A percentile compares a stretch with the other conserved stretches of the same genome.
phyloP scores from a whole-genome alignment of 2,113 vertebrate genomes.

The Heteronetta atricapilla region DNA sequence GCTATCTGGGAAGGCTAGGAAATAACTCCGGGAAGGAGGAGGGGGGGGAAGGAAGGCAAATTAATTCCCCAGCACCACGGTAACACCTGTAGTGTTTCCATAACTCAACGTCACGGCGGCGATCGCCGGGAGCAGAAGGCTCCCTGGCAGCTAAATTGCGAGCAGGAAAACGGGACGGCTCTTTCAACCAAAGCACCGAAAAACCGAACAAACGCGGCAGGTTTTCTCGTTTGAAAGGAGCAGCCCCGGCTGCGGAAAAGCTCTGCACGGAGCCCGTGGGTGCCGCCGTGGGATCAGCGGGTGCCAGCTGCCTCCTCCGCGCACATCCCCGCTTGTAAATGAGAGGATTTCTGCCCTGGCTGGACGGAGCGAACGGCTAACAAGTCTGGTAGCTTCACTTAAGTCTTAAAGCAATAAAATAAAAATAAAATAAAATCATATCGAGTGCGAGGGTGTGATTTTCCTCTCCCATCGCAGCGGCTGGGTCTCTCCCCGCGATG shows the following conservation, averaged over 20 bases:
- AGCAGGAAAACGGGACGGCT: not conserved
- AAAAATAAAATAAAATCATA: not conserved
- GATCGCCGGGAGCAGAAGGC: not conserved
- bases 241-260: fast-evolving
- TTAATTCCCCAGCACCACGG: constrained; percentile 4
- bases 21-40: constrained; percentile 1
- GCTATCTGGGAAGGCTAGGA: constrained; percentile 32
- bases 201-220: not conserved
- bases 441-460: not conserved
- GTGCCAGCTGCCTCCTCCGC: not conserved
- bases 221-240: not conserved
- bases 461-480: not conserved
- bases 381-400: not conserved
- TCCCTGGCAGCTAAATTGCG: not conserved
- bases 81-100: constrained; percentile 57
- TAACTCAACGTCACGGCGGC: not conserved
- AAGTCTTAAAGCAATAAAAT: not conserved
- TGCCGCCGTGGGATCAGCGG: not conserved
- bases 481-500: not conserved
- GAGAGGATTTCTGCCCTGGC: not conserved
- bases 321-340: not conserved
- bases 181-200: not conserved
- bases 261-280: not conserved
- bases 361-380: not conserved
- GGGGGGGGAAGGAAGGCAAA: not conserved